Evolutionary conservation across 2,888 invertebrate species (phyloP).

Genomic region (Drosophila putrida): DNA sequence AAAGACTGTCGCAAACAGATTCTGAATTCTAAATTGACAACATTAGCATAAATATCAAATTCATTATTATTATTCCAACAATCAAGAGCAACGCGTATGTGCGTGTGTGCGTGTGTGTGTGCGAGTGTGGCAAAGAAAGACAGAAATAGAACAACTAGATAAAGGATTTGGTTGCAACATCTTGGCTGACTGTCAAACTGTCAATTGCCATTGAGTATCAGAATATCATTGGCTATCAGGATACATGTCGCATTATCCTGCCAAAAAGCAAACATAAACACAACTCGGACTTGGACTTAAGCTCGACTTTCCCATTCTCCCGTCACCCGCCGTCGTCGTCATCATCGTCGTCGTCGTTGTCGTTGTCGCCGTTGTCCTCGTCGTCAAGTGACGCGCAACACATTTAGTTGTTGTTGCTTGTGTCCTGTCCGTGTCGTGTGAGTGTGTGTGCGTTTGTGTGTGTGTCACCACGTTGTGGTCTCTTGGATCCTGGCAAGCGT

Average conservation of each 20-base stretch:
- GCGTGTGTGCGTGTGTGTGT: slow-evolving; percentile 1
- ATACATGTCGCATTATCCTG: slow-evolving; percentile 63
- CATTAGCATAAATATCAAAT: slow-evolving; percentile 1
- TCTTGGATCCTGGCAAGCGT: slow-evolving; percentile 38
- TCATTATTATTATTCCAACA: slow-evolving; percentile 17
- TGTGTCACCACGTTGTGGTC: slow-evolving; percentile 61
- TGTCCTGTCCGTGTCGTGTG: slow-evolving; percentile 12
- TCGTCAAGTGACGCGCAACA: slow-evolving; percentile 58
- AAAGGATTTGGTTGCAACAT: slow-evolving; percentile 29
- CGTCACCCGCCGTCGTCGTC: neutral
- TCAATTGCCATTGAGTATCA: slow-evolving; percentile 21
- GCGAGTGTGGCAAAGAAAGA: neutral
- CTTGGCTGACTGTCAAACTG: slow-evolving; percentile 16
- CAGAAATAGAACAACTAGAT: slow-evolving; percentile 1
- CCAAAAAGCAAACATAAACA: slow-evolving; percentile 37
- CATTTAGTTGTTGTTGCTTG: slow-evolving; percentile 29
- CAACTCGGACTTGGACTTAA: slow-evolving; percentile 19
- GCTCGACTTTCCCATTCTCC: neutral
- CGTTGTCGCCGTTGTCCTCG: slow-evolving; percentile 11
- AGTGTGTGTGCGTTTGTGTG: slow-evolving; percentile 7
- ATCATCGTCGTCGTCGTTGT: neutral
- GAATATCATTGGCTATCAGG: slow-evolving; percentile 28
- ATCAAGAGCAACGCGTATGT: slow-evolving; percentile 22
- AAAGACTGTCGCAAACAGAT: slow-evolving; percentile 9
- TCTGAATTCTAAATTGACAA: slow-evolving; percentile 4